Base-by-base conservation (phyloP, 1,140 invertebrate genomes). In the Drosophila orena region DNA sequence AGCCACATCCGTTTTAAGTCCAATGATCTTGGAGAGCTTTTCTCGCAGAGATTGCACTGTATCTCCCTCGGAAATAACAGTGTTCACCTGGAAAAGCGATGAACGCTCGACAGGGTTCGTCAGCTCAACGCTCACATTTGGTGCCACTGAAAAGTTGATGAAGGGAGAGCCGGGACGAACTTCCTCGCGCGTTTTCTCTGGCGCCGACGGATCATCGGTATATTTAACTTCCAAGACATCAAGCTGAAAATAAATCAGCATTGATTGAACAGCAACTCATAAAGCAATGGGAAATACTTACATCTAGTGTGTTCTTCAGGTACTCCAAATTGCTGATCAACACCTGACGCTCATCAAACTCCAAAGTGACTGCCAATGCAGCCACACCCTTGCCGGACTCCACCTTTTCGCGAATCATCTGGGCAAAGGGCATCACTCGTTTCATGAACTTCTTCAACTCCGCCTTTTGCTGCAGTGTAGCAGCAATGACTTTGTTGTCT, bases 351-450 rank as follows among this genome's bases (percentile, higher is more conserved):
- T 99, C 98, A 92, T 98, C 95, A 92, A 98, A 98, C 72, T 98
- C 97, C 56, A 98, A 93, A 0, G 95, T 96, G 27, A 97, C 93
- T 72, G 97, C 96, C 40, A 99, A 92, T 0, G 97, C 98, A 64
- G 94, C 94, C 2, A 95, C 78, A 2, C 97, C 98, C 30, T 93
- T 80, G 35, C 92, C 81, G 3, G 65, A 57, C 49, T 95, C 94
- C 58, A 98, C 93, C 91, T 96, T 97, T 86, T 98, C 97, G 79
- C 95, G 95, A 15, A 95, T 94, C 55, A 94, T 94, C 93, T 98
- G 97, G 0, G 98, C 98, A 93, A 99, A 99, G 1, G 98, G 98
- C 99, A 99, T 99, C 1, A 97, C 96, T 81, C 97, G 95, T 93
- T 99, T 99, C 95, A 96, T 97, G 90, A 98, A 98, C 91, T 98